Percentiles rank a stretch among this genome's conserved stretches.
phyloP scores from a whole-genome alignment of 2,113 vertebrate genomes.

The Galbula dea region DNA sequence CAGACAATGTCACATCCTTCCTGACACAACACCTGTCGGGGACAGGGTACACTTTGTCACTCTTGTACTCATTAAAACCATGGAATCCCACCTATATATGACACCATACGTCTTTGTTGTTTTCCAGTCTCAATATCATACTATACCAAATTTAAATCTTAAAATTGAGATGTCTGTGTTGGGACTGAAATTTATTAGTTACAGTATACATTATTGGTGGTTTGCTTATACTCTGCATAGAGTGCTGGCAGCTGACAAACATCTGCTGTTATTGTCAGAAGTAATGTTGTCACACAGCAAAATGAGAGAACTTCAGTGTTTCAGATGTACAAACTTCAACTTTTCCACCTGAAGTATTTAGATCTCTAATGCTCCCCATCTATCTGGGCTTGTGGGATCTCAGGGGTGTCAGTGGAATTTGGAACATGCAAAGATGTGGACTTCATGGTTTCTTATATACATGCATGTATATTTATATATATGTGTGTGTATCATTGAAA shows the following conservation, averaged over 20 bases:
- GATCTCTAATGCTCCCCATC: no score
- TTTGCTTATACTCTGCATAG: neutral
- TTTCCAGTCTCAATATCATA: neutral
- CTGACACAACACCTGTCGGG: neutral
- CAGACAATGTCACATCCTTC: accelerated
- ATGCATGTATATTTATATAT: no score
- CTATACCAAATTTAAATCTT: neutral
- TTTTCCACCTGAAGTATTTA: neutral
- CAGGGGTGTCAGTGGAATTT: no score
- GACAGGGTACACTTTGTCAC: neutral
- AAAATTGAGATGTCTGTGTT: neutral
- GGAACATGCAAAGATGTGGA: no score
- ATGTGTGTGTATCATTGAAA: neutral
- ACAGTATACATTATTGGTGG: neutral
- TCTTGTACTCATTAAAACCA: neutral
- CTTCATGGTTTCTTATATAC: no score
- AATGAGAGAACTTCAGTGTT: neutral
- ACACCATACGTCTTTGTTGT: neutral
- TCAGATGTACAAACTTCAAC: neutral
- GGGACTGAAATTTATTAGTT: neutral
- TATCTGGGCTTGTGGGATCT: no score
- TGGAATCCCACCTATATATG: neutral
- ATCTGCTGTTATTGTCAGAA: neutral
- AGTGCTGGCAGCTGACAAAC: neutral
- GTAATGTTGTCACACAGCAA: neutral